Base-by-base conservation (phyloP, 2,797 vertebrate genomes). In the Nannoperca australis region DNA sequence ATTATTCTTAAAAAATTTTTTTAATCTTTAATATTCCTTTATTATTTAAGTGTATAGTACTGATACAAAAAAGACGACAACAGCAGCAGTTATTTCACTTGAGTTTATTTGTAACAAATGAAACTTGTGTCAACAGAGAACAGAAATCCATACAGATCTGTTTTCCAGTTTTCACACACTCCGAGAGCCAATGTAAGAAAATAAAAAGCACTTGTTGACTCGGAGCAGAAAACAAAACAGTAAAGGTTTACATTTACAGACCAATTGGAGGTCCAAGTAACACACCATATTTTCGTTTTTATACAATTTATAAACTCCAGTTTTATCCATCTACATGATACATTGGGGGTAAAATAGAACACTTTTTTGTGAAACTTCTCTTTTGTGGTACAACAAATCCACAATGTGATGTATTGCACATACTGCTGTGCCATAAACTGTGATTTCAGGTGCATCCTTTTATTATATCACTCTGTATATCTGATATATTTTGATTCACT, bases 41-140 rank as follows among this genome's bases (percentile, higher is more conserved):
- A 13, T 62, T 44, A 40, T 22, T 42, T 53, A 34, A 20, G 34
- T 55, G 12, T 47, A 18, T 44, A 56, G 13, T 18, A 45, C 15
- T 12, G 11, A 53, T 14, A 20, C 42, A 74, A 7, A 85, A 73
- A 27, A 27, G 2, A 27, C 0, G 91, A 96, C 95, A 95, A 94
- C 93, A 91, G 92, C 92, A 92, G 94, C 91, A 95, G 92, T 96
- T 76, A 81, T 94, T 97, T 97, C 96, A 98, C 97, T 98, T 97
- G 97, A 98, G 97, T 98, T 98, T 97, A 98, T 98, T 97, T 97
- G 96, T 98, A 98, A 99, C 97, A 99, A 99, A 99, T 98, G 96
- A 97, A 98, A 97, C 96, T 96, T 97, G 97, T 98, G 97, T 98
- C 97, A 96, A 97, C 97, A 98, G 97, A 97, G 95, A 98, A 97